These are phyloP conservation scores for Epirrita christyi DNA, from an alignment of 2,888 invertebrate genomes.

Conservation along the genomic window DNA sequence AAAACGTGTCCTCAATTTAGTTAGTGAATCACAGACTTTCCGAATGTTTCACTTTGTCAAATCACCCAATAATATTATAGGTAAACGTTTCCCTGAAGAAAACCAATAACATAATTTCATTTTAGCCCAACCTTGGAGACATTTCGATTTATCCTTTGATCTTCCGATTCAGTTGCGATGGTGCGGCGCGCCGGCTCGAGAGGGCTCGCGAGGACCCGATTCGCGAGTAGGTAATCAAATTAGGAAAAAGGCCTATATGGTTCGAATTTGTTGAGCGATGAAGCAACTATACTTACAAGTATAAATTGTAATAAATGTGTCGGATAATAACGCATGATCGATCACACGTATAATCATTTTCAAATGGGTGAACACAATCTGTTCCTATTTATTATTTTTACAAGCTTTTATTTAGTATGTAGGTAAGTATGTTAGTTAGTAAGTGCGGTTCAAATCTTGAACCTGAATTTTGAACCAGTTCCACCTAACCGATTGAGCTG, in stretches of 20 bases:
- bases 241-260: conserved; percentile 54
- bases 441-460: too few species aligned
- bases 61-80: conserved; percentile 44
- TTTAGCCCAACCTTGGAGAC: conserved; percentile 57
- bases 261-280: conserved; percentile 54
- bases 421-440: too few species aligned
- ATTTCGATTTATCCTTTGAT: conserved; percentile 66
- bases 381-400: too few species aligned
- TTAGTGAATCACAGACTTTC: conserved; percentile 36
- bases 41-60: conserved; percentile 40
- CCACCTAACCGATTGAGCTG: too few species aligned
- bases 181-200: conserved; percentile 53
- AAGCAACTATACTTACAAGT: conserved; percentile 49
- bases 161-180: conserved; percentile 55
- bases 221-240: conserved; percentile 58
- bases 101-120: conserved; percentile 58
- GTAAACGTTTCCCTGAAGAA: conserved; percentile 44
- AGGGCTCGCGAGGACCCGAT: conserved; percentile 50
- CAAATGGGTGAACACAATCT: conserved; percentile 20
- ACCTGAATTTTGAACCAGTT: too few species aligned
- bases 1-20: conserved; percentile 33
- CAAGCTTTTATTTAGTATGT: too few species aligned
- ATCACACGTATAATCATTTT: conserved; percentile 43
- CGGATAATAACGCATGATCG: conserved; percentile 52
- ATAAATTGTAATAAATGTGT: conserved; percentile 50